Evolutionary conservation across 2,113 vertebrate species (phyloP).

Genomic region (Electrona antarctica): DNA sequence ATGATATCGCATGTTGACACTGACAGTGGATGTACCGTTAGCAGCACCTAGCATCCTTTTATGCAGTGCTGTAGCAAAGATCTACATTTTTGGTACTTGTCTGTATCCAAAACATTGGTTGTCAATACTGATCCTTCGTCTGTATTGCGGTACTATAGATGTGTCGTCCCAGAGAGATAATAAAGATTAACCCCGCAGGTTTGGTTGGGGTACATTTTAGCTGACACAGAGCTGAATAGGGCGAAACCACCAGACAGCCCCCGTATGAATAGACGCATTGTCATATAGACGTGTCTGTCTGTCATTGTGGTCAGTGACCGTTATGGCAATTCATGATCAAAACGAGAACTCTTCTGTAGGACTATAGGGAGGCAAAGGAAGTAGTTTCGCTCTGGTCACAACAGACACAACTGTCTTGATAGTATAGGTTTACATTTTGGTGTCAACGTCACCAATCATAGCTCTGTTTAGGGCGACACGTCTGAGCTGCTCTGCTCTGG

Average conservation of each 20-base stretch:
- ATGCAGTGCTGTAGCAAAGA: neutral
- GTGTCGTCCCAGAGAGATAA: neutral
- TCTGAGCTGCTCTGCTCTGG: constrained; percentile 39
- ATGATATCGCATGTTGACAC: neutral
- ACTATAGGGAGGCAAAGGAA: neutral
- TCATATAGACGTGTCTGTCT: neutral
- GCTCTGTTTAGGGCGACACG: constrained; percentile 64
- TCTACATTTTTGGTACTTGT: neutral
- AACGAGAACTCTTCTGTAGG: neutral
- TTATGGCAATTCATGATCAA: constrained; percentile 20
- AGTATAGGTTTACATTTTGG: too few species aligned
- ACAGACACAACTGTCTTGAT: neutral
- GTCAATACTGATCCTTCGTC: neutral
- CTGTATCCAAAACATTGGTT: neutral
- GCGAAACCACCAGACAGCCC: constrained; percentile 63
- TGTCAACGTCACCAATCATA: constrained; percentile 38
- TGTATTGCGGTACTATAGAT: neutral
- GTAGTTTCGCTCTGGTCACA: constrained; percentile 14
- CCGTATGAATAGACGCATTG: constrained; percentile 64
- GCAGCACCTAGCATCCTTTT: neutral
- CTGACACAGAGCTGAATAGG: constrained; percentile 67
- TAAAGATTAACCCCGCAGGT: neutral
- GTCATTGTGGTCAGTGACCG: constrained; percentile 47
- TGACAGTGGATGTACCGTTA: neutral
- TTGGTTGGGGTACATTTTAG: constrained; percentile 50